Conservation (phyloP, 2,113 vertebrate genomes). For the Edolisoma coerulescens region DNA sequence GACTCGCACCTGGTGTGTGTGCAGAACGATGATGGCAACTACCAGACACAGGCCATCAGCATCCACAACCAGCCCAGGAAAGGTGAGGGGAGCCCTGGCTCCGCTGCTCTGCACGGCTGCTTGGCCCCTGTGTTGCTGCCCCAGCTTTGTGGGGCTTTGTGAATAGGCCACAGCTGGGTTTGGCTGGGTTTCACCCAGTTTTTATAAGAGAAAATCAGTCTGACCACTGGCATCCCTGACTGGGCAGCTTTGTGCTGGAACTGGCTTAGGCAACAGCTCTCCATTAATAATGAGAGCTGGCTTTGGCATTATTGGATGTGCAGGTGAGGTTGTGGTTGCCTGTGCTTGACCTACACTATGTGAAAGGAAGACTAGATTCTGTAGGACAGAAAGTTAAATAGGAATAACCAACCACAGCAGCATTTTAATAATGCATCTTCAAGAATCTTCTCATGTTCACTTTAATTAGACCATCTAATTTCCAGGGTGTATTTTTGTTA, state of each 20-base stretch:
- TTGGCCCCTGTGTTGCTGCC: neutral
- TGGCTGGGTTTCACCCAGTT: neutral
- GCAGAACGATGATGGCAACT: slow-evolving; percentile 97
- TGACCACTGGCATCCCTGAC: accelerated
- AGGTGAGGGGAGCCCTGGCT: slow-evolving; percentile 72
- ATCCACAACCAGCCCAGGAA: slow-evolving; percentile 96
- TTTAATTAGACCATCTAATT: neutral
- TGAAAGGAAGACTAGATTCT: neutral
- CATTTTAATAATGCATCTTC: neutral
- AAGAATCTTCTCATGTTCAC: neutral
- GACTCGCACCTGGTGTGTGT: slow-evolving; percentile 97
- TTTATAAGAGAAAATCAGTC: neutral
- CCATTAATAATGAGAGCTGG: neutral
- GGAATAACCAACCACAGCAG: neutral
- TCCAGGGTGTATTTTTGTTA: neutral
- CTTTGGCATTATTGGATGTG: neutral
- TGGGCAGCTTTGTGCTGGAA: neutral
- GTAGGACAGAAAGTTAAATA: neutral
- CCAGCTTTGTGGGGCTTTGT: neutral
- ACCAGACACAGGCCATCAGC: slow-evolving; percentile 99
- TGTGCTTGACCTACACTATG: neutral
- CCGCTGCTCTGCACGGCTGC: neutral
- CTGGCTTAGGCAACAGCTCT: neutral
- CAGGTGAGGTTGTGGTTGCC: neutral
- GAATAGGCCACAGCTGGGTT: neutral